phyloP scores from a whole-genome alignment of 2,888 invertebrate species.

The Conistra vaccinii region DNA sequence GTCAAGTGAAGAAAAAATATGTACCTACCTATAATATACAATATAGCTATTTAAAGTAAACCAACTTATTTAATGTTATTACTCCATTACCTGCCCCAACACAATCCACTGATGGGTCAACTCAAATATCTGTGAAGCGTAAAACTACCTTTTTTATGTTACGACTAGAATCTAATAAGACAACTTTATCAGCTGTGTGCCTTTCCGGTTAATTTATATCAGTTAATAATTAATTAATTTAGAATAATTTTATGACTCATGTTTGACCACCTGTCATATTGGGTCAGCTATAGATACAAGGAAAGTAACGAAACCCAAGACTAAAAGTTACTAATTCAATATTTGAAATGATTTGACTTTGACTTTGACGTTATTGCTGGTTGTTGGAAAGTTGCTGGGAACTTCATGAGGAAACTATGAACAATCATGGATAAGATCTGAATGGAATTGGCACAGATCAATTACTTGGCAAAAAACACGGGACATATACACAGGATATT shows the following conservation, averaged over 20 bases:
- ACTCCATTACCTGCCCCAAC: no score
- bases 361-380: no score
- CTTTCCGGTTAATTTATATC: conserved; percentile 17
- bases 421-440: background rate
- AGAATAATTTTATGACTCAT: conserved; percentile 13
- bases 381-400: no score
- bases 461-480: background rate
- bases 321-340: background rate
- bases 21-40: no score
- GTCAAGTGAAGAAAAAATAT: no score
- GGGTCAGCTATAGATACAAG: background rate
- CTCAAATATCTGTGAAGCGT: background rate
- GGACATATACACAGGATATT: background rate
- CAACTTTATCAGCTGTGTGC: conserved; percentile 26
- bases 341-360: no score
- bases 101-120: conserved; percentile 2
- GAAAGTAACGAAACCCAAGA: background rate
- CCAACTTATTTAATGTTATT: no score
- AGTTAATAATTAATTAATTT: conserved; percentile 36
- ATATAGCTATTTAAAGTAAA: no score
- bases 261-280: conserved; percentile 23
- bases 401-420: background rate
- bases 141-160: background rate
- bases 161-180: conserved; percentile 9
- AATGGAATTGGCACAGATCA: background rate